Percentiles rank a stretch among this genome's conserved stretches.
Conservation (phyloP, 2,797 vertebrate species). For the Bradypodion ventrale region DNA sequence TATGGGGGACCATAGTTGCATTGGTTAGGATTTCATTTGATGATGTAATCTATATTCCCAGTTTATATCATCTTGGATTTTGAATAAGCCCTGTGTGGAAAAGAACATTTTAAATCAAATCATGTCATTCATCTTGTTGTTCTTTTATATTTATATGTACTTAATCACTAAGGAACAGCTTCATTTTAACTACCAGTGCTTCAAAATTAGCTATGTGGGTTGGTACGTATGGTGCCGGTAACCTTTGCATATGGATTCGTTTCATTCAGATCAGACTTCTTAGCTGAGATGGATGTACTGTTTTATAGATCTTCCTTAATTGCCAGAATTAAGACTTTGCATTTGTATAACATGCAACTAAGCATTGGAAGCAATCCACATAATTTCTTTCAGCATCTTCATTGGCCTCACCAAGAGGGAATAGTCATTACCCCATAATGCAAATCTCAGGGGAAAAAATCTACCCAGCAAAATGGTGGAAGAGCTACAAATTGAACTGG, state of each 20-base stretch:
- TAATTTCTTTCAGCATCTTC: not conserved
- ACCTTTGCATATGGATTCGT: not conserved
- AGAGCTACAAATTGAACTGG: not conserved
- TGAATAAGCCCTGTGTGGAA: slow-evolving; percentile 1
- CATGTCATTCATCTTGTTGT: slow-evolving; percentile 11
- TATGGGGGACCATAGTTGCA: not conserved
- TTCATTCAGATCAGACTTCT: not conserved
- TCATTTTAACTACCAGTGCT: slow-evolving; percentile 20
- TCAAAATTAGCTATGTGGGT: slow-evolving; percentile 11
- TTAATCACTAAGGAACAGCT: slow-evolving; percentile 22
- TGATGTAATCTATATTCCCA: not conserved
- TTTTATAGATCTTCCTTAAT: slow-evolving; percentile 9
- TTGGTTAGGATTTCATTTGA: slow-evolving; percentile 1
- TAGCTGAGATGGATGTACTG: slow-evolving; percentile 2
- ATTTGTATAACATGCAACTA: too few species aligned
- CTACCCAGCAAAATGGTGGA: not conserved
- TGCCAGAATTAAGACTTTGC: slow-evolving; percentile 10
- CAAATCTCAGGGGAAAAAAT: not conserved
- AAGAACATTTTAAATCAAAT: slow-evolving; percentile 40
- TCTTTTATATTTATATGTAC: slow-evolving; percentile 20
- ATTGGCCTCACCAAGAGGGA: not conserved
- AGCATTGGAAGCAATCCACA: not conserved
- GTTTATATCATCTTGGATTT: slow-evolving; percentile 37
- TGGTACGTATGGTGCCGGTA: not conserved
- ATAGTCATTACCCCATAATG: not conserved